phyloP scores from a whole-genome alignment of 2,113 vertebrate genomes.

The Aythya baeri region DNA sequence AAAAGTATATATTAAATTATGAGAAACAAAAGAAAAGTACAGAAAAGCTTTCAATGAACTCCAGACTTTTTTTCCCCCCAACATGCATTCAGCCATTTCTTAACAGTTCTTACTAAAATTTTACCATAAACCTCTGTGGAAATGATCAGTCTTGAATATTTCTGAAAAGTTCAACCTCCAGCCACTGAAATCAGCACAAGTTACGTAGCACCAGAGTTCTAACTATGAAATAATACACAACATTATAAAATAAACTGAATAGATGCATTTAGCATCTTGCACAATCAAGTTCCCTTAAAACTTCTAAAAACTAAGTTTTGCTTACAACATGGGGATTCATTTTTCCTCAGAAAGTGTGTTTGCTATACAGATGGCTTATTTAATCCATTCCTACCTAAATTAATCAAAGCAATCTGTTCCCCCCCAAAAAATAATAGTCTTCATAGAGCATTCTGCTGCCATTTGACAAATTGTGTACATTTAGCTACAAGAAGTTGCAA shows the following conservation, averaged over 20 bases:
- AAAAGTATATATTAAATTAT: not conserved
- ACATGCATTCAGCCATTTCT: not conserved
- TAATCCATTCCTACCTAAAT: constrained; percentile 34
- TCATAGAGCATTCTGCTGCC: not conserved
- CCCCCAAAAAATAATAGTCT: not conserved
- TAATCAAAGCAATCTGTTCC: constrained; percentile 36
- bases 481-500: constrained; percentile 5
- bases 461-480: constrained; percentile 31
- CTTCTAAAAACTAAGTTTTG: not conserved
- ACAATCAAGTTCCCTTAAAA: not conserved
- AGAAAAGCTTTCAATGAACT: not conserved
- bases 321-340: not conserved
- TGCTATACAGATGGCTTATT: constrained; percentile 40
- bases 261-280: not conserved
- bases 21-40: not conserved
- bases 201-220: not conserved
- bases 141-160: not conserved
- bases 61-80: not conserved
- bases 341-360: not conserved
- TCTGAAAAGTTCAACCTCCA: not conserved
- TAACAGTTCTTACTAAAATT: not conserved
- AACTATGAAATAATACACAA: not conserved
- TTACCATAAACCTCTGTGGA: not conserved
- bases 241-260: not conserved
- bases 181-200: not conserved